These are phyloP conservation scores for Sylvicola cinctus DNA, from an alignment of 2,888 invertebrate species.

Conservation along the genomic window DNA sequence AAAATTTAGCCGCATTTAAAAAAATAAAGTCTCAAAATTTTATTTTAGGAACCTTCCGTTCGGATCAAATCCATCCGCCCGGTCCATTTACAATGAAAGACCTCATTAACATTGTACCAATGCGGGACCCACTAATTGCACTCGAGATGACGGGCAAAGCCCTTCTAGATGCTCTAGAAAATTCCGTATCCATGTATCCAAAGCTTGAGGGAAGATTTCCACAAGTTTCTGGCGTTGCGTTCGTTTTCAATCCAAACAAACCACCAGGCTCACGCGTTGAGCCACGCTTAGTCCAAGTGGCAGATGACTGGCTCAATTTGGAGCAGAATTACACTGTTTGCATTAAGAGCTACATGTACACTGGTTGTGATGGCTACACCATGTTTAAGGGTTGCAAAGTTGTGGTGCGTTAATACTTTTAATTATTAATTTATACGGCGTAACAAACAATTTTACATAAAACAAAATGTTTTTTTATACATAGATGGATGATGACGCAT, in stretches of 20 bases:
- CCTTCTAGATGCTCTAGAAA: constrained; percentile 55
- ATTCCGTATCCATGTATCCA: constrained; percentile 69
- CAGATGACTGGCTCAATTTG: constrained; percentile 57
- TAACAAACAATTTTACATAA: no score
- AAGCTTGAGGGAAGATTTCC: constrained; percentile 76
- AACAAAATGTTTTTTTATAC: no score
- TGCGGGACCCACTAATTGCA: constrained; percentile 65
- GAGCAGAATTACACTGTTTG: constrained; percentile 55
- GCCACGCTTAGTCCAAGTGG: constrained; percentile 53
- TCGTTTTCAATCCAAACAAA: constrained; percentile 51
- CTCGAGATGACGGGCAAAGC: constrained; percentile 49
- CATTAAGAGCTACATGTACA: constrained; percentile 60
- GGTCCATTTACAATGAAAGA: constrained; percentile 74
- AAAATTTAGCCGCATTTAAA: background rate
- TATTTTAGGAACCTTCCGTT: constrained; percentile 19
- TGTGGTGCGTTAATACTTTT: constrained; percentile 32
- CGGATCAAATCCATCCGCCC: constrained; percentile 40
- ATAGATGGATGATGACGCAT: constrained; percentile 66
- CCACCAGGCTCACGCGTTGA: constrained; percentile 51
- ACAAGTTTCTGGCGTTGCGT: constrained; percentile 56
- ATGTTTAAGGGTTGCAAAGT: constrained; percentile 54
- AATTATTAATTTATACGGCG: no score
- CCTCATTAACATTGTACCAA: constrained; percentile 62
- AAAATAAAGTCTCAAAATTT: constrained; percentile 1
- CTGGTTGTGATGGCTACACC: constrained; percentile 70